Conservation (phyloP, 1,140 invertebrate species). For the Zaprionus capensis region DNA sequence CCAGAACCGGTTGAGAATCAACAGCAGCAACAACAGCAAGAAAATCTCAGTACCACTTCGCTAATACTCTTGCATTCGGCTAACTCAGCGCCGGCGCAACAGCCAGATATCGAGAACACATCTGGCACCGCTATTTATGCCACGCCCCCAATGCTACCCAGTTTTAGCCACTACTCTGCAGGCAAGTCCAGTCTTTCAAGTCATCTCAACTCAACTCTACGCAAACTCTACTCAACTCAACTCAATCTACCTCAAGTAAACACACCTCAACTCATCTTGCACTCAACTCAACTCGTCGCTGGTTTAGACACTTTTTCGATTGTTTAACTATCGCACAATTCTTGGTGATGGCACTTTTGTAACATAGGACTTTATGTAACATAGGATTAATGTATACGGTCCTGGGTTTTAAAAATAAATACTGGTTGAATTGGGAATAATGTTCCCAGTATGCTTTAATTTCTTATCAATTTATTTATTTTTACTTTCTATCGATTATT, state of each 20-base stretch:
- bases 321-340: slow-evolving; percentile 6
- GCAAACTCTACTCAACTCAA: too few species aligned
- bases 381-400: background rate
- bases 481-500: background rate
- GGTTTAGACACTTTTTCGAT: background rate
- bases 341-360: slow-evolving; percentile 17
- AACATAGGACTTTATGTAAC: background rate
- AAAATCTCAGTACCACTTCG: slow-evolving; percentile 46
- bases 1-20: slow-evolving; percentile 20
- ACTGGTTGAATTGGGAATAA: too few species aligned
- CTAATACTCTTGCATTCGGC: slow-evolving; percentile 61
- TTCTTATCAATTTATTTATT: background rate
- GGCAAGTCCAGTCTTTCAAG: slow-evolving; percentile 85
- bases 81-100: slow-evolving; percentile 66
- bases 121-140: slow-evolving; percentile 84
- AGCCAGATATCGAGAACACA: slow-evolving; percentile 60
- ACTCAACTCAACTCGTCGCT: slow-evolving; percentile 1
- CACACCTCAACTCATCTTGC: background rate
- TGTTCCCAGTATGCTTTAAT: background rate
- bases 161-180: slow-evolving; percentile 90
- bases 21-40: slow-evolving; percentile 18
- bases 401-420: too few species aligned
- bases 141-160: slow-evolving; percentile 88
- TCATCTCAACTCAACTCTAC: background rate
- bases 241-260: background rate